Percentiles rank a stretch among this genome's conserved stretches.
These are phyloP conservation scores for Steatocranus sp. DNA, from an alignment of 2,797 vertebrate genomes.

Conservation along the genomic window DNA sequence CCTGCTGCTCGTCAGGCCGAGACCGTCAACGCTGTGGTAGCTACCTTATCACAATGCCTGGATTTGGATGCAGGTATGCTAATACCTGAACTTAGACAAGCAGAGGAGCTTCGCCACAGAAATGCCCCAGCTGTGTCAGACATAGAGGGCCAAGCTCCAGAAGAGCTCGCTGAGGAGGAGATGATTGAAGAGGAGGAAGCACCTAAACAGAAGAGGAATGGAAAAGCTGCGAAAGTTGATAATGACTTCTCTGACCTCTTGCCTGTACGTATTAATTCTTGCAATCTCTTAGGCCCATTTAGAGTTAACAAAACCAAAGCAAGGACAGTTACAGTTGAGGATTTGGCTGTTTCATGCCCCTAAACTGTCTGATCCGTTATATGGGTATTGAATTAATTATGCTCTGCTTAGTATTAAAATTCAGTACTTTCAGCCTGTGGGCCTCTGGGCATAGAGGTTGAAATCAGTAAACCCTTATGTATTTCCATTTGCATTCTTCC, in stretches of 20 bases:
- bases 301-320: background rate
- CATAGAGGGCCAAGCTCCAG: slow-evolving; percentile 11
- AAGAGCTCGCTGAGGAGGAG: slow-evolving; percentile 24
- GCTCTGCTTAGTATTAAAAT: background rate
- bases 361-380: background rate
- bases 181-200: slow-evolving; percentile 71
- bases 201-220: slow-evolving; percentile 65
- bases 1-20: slow-evolving; percentile 83
- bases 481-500: background rate
- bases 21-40: slow-evolving; percentile 80
- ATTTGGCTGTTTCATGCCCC: background rate
- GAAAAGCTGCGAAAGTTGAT: slow-evolving; percentile 60
- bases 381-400: background rate
- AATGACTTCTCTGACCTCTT: slow-evolving; percentile 85
- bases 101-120: slow-evolving; percentile 68
- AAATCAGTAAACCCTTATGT: background rate
- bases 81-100: slow-evolving; percentile 79
- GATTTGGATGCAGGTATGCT: slow-evolving; percentile 75
- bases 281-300: background rate
- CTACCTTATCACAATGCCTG: slow-evolving; percentile 82
- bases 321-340: background rate
- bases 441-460: background rate
- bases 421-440: background rate
- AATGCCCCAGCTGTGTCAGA: slow-evolving; percentile 25
- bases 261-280: slow-evolving; percentile 78